Percentiles rank a stretch among this genome's conserved stretches.
Conservation (phyloP, 2,797 vertebrate species). For the Malacoctenus gilli region DNA sequence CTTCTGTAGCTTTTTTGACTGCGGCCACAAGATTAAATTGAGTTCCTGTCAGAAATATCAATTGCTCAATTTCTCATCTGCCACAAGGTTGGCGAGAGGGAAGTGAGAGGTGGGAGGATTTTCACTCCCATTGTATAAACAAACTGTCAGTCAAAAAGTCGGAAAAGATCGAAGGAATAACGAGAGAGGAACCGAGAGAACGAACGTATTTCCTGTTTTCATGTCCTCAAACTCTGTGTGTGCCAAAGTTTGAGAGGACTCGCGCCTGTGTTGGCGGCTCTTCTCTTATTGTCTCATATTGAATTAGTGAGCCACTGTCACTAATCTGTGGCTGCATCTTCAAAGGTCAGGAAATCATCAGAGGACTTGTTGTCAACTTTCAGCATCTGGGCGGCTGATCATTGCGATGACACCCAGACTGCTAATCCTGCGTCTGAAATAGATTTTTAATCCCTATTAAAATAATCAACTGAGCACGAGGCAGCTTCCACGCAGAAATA, state of each 20-base stretch:
- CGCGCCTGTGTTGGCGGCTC: neutral
- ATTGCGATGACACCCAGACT: conserved; percentile 1
- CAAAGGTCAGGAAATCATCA: conserved; percentile 15
- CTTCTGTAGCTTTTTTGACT: conserved; percentile 30
- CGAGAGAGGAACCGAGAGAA: conserved; percentile 16
- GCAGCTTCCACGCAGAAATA: neutral
- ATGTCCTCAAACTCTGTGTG: too few relatives aligned
- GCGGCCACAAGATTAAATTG: conserved; percentile 61
- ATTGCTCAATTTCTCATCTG: conserved; percentile 69
- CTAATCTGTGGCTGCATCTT: neutral
- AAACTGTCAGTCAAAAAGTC: conserved; percentile 20
- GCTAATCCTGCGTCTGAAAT: neutral
- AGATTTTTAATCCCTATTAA: neutral
- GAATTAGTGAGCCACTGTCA: neutral
- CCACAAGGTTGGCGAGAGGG: conserved; percentile 34
- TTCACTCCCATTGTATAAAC: conserved; percentile 27
- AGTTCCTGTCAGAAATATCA: conserved; percentile 71
- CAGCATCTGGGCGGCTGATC: conserved; percentile 13
- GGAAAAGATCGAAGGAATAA: conserved; percentile 6
- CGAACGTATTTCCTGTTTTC: neutral
- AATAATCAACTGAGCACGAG: neutral
- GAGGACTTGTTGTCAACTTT: neutral
- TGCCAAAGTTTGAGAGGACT: neutral
- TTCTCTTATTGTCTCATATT: neutral
- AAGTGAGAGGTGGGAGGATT: conserved; percentile 25